Conservation (phyloP, 2,888 invertebrate species). For the Atherix ibis region DNA sequence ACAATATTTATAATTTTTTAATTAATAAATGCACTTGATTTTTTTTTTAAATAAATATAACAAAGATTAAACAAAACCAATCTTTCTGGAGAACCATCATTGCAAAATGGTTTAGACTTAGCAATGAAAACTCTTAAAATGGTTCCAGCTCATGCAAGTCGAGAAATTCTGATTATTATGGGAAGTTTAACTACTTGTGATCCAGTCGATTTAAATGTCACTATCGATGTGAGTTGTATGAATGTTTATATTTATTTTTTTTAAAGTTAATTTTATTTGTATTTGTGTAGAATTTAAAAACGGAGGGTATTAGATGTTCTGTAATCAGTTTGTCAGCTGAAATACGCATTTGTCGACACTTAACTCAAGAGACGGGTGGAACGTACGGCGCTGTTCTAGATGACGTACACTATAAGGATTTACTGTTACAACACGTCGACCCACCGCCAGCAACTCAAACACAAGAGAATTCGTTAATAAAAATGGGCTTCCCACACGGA, state of each 20-base stretch:
- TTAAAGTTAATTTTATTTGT: background rate
- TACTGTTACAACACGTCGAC: slow-evolving; percentile 47
- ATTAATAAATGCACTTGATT: background rate
- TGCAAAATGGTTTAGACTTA: slow-evolving; percentile 88
- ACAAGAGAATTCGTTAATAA: slow-evolving; percentile 64
- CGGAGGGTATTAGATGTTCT: slow-evolving; percentile 76
- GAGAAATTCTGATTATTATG: slow-evolving; percentile 82
- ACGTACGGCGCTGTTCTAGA: slow-evolving; percentile 76
- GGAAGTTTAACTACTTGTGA: slow-evolving; percentile 95
- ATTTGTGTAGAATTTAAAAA: slow-evolving; percentile 46
- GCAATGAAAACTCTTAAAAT: slow-evolving; percentile 71
- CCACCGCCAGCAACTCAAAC: slow-evolving; percentile 56
- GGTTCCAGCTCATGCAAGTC: slow-evolving; percentile 85
- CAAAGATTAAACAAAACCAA: slow-evolving; percentile 42
- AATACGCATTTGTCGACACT: slow-evolving; percentile 73
- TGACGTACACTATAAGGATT: slow-evolving; percentile 57
- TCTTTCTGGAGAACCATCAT: slow-evolving; percentile 82
- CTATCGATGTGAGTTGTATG: slow-evolving; percentile 47
- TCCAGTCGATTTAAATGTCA: slow-evolving; percentile 77
- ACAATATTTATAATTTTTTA: too few relatives aligned
- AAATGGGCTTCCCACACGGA: slow-evolving; percentile 92
- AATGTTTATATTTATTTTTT: background rate
- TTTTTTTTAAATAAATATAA: slow-evolving; percentile 5
- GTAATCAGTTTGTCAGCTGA: slow-evolving; percentile 93
- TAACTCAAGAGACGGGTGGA: slow-evolving; percentile 77